Evolutionary conservation across 2,113 vertebrate species (phyloP).

Genomic region (Rhinolophus ferrumequinum): DNA sequence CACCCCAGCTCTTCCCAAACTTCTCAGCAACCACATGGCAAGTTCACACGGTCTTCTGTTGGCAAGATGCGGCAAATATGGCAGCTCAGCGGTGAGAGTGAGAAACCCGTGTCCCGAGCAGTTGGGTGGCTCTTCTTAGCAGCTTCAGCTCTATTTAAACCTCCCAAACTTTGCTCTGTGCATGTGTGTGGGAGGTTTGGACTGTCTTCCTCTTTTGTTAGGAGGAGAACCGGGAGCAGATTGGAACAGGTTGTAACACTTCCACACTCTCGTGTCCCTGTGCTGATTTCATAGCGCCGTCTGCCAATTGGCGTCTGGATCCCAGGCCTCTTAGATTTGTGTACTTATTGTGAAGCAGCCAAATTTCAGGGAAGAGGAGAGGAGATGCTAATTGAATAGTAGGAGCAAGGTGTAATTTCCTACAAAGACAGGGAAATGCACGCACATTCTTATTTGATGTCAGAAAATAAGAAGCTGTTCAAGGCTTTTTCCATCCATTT

Average conservation of each 20-base stretch:
- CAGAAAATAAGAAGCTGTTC: conserved; percentile 41
- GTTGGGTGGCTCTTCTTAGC: conserved; percentile 47
- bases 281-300: conserved; percentile 60
- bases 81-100: conserved; percentile 36
- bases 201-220: conserved; percentile 70
- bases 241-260: conserved; percentile 79
- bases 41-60: conserved; percentile 48
- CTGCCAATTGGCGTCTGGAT: conserved; percentile 77
- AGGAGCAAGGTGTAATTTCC: conserved; percentile 70
- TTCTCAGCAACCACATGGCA: background rate
- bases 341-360: conserved; percentile 75
- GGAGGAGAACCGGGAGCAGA: conserved; percentile 74
- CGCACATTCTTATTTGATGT: conserved; percentile 34
- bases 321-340: conserved; percentile 68
- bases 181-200: conserved; percentile 53
- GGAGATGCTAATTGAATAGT: conserved; percentile 68
- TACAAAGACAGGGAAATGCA: conserved; percentile 44
- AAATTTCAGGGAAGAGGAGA: conserved; percentile 65
- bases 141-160: conserved; percentile 20
- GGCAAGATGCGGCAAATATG: conserved; percentile 54
- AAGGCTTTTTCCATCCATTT: conserved; percentile 2
- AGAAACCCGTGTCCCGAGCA: conserved; percentile 44
- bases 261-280: conserved; percentile 62
- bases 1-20: conserved; percentile 37
- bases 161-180: conserved; percentile 10